Conservation (phyloP, 92 coral and sea anemone species). For the Parazoanthus darwini region DNA sequence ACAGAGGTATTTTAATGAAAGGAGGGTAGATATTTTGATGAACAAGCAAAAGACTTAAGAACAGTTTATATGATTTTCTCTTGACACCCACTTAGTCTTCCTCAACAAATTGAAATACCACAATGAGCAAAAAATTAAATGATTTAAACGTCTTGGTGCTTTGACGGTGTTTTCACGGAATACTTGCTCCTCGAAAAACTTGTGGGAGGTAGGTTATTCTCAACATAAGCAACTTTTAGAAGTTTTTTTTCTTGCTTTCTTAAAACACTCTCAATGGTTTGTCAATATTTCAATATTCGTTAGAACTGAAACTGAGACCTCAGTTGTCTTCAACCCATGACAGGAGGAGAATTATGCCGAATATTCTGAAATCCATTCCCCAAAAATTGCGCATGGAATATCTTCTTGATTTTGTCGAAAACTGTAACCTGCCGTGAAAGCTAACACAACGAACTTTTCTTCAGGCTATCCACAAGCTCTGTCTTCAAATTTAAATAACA, state of each 20-base stretch:
- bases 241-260: not conserved
- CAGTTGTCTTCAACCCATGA: not conserved
- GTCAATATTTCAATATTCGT: not conserved
- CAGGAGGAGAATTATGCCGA: slow-evolving; percentile 10
- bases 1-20: slow-evolving; percentile 29
- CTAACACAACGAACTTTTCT: not conserved
- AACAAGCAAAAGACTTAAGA: not conserved
- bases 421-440: slow-evolving; percentile 13
- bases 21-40: not conserved
- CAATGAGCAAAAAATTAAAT: not conserved
- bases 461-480: slow-evolving; percentile 9
- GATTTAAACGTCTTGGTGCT: not conserved
- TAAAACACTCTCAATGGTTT: not conserved
- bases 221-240: not conserved
- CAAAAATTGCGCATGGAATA: slow-evolving; percentile 6
- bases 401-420: not conserved
- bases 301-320: not conserved
- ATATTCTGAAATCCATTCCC: not conserved
- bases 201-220: not conserved
- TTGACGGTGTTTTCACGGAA: not conserved
- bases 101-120: slow-evolving; percentile 31
- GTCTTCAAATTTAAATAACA: slow-evolving; percentile 15
- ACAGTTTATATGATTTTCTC: slow-evolving; percentile 6
- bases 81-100: slow-evolving; percentile 27
- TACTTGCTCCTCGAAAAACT: not conserved